phyloP scores from a whole-genome alignment of 2,888 invertebrate species.

The Matsumyia berberina region DNA sequence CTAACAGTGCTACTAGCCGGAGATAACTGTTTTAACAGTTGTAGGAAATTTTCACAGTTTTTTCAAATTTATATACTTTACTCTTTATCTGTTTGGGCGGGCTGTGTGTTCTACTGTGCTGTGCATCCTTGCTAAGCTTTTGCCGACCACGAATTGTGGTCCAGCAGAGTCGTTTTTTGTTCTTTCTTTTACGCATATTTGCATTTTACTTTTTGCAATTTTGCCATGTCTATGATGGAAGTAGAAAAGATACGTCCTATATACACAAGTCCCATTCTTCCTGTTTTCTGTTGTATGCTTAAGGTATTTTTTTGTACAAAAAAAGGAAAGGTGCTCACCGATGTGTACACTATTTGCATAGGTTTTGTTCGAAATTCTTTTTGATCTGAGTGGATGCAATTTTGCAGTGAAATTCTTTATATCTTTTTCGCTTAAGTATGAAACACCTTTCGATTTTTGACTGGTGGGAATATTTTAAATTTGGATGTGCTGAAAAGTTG shows the following conservation, averaged over 20 bases:
- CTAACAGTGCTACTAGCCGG: slow-evolving; percentile 31
- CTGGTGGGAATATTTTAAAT: too few relatives aligned
- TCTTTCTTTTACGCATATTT: slow-evolving; percentile 49
- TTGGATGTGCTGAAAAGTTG: too few relatives aligned
- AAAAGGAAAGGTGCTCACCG: too few relatives aligned
- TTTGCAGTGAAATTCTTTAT: too few relatives aligned
- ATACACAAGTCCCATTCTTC: not conserved
- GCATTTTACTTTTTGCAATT: slow-evolving; percentile 49
- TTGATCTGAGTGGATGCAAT: too few relatives aligned
- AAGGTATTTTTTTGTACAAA: not conserved
- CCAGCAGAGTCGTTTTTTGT: slow-evolving; percentile 1
- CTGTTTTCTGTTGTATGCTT: not conserved
- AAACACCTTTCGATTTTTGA: too few relatives aligned
- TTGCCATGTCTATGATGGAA: slow-evolving; percentile 11
- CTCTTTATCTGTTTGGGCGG: slow-evolving; percentile 54
- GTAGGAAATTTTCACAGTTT: slow-evolving; percentile 69
- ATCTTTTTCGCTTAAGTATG: too few relatives aligned
- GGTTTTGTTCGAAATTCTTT: too few relatives aligned
- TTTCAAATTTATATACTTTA: slow-evolving; percentile 66
- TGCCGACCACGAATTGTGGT: slow-evolving; percentile 28
- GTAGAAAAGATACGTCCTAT: not conserved
- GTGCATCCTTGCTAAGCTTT: slow-evolving; percentile 42
- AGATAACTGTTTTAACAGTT: slow-evolving; percentile 75
- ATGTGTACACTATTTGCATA: too few relatives aligned
- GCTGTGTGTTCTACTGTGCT: slow-evolving; percentile 20